These are phyloP conservation scores for Drosophila rufa DNA, from an alignment of 1,140 invertebrate species.

Conservation along the genomic window DNA sequence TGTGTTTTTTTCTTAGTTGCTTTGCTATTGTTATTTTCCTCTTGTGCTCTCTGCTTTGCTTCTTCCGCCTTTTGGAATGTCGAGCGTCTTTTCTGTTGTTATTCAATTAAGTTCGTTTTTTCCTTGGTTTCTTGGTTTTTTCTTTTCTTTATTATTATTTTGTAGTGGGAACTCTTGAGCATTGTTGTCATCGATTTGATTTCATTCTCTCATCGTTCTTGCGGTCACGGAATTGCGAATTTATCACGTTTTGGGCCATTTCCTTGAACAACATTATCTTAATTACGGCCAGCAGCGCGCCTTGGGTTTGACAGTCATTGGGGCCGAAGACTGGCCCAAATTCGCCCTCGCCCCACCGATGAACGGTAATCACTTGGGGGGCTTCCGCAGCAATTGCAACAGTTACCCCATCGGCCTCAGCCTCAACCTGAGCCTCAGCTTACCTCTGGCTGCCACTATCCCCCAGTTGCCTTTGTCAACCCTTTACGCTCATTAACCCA, in stretches of 20 bases:
- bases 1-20: constrained; percentile 23
- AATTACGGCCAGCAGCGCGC: constrained; percentile 3
- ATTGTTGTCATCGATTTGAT: constrained; percentile 37
- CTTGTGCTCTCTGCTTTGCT: constrained; percentile 16
- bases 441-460: constrained; percentile 12
- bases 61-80: constrained; percentile 58
- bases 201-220: constrained; percentile 8
- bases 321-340: not conserved
- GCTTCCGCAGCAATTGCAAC: constrained; percentile 52
- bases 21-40: constrained; percentile 41
- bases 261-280: constrained; percentile 15
- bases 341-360: constrained; percentile 6
- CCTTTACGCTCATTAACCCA: constrained; percentile 55
- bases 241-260: constrained; percentile 27
- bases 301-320: constrained; percentile 14
- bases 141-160: constrained; percentile 8
- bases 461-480: constrained; percentile 42
- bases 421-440: not conserved
- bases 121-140: constrained; percentile 13
- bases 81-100: constrained; percentile 69
- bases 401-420: not conserved
- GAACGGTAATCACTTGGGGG: constrained; percentile 41
- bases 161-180: constrained; percentile 30
- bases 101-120: constrained; percentile 55
- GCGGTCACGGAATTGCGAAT: constrained; percentile 28